Percentiles rank a stretch among this genome's conserved stretches.
Evolutionary conservation across 2,113 vertebrate species (phyloP).

Genomic region (Colinus virginianus): DNA sequence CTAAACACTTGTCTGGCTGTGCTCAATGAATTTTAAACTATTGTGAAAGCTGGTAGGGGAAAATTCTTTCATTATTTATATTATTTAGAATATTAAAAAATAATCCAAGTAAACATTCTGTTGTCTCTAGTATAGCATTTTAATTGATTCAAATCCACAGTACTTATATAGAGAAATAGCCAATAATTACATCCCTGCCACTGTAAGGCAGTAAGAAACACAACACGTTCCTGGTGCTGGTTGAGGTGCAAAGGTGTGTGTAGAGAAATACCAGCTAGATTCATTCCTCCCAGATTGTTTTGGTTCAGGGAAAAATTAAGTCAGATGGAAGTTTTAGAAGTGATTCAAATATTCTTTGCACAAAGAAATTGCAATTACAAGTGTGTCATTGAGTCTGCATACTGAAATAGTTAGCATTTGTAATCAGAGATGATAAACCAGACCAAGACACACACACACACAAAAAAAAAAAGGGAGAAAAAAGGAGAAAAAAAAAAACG

Average conservation of each 20-base stretch:
- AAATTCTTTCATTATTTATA: conserved; percentile 66
- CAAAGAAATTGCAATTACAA: neutral
- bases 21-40: conserved; percentile 72
- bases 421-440: neutral
- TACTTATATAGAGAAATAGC: conserved; percentile 11
- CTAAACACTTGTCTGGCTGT: conserved; percentile 62
- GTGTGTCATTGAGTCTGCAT: neutral
- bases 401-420: neutral
- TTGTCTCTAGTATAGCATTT: conserved; percentile 42
- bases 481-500: neutral
- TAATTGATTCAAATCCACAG: conserved; percentile 49
- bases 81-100: conserved; percentile 61
- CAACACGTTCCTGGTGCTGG: neutral
- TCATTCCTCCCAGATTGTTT: neutral
- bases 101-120: conserved; percentile 69
- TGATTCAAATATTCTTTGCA: neutral
- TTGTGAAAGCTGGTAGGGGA: conserved; percentile 55
- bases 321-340: neutral
- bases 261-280: neutral
- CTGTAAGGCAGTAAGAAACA: neutral
- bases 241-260: neutral
- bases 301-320: neutral
- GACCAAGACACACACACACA: neutral
- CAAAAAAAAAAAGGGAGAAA: neutral
- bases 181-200: neutral